Conservation (phyloP, 2,888 invertebrate species). For the Conops quadrifasciatus region DNA sequence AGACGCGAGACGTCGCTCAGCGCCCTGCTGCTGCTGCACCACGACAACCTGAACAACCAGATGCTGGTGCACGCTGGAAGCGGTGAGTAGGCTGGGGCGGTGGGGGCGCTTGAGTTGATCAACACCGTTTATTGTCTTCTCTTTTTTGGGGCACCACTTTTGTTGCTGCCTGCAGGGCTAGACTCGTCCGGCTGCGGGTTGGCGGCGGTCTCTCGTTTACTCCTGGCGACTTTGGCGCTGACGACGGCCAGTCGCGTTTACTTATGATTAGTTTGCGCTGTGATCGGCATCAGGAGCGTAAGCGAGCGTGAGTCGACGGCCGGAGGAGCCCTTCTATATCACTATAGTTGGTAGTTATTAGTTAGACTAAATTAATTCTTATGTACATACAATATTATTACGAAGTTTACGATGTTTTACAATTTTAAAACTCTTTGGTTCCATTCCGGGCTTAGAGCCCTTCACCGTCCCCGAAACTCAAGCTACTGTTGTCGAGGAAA, state of each 20-base stretch:
- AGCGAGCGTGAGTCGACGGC: too few relatives aligned
- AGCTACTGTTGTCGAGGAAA: too few relatives aligned
- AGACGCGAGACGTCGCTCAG: slow-evolving; percentile 59
- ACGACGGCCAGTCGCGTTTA: neutral
- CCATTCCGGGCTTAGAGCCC: too few relatives aligned
- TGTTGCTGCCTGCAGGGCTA: neutral
- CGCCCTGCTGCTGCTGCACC: slow-evolving; percentile 57
- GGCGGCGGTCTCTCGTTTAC: neutral
- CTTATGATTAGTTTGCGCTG: slow-evolving; percentile 24
- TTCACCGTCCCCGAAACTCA: too few relatives aligned
- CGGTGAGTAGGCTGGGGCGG: slow-evolving; percentile 47
- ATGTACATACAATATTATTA: slow-evolving; percentile 18
- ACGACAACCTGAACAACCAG: slow-evolving; percentile 63
- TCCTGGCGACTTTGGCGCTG: slow-evolving; percentile 9
- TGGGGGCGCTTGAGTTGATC: too few relatives aligned
- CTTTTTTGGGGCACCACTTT: neutral
- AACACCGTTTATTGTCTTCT: neutral
- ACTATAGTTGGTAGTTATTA: slow-evolving; percentile 57
- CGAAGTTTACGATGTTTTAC: neutral
- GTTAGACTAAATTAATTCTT: slow-evolving; percentile 30
- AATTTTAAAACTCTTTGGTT: neutral
- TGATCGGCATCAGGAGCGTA: neutral
- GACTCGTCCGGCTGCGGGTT: neutral
- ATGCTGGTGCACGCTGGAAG: slow-evolving; percentile 60
- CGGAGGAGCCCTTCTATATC: slow-evolving; percentile 59